These are phyloP conservation scores for Hypanus sabinus DNA, from an alignment of 2,113 vertebrate species.

Conservation along the genomic window DNA sequence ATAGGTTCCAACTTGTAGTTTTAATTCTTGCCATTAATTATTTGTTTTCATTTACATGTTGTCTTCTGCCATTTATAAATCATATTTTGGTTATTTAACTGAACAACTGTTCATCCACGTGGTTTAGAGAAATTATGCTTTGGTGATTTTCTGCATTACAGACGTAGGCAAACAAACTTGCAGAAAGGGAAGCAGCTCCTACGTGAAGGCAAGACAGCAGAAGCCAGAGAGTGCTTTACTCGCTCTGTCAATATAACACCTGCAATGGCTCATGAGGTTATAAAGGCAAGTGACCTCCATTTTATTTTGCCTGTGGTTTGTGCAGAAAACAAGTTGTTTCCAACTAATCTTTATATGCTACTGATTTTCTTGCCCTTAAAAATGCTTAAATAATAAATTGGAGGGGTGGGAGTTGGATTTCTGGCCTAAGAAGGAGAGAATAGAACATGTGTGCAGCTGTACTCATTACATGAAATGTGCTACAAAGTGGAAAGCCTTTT, in stretches of 20 bases:
- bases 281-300: conserved; percentile 64
- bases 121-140: conserved; percentile 10
- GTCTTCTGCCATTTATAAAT: background rate
- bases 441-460: background rate
- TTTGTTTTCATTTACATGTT: background rate
- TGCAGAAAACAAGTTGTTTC: background rate
- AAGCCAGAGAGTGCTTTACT: conserved; percentile 85
- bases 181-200: conserved; percentile 81
- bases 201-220: conserved; percentile 77
- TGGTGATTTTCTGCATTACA: conserved; percentile 48
- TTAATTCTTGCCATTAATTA: background rate
- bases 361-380: background rate
- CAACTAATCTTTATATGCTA: background rate
- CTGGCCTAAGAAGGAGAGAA: background rate
- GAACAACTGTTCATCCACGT: background rate
- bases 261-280: conserved; percentile 82
- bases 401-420: background rate
- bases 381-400: background rate
- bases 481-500: background rate
- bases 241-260: conserved; percentile 82
- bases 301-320: background rate
- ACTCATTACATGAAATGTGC: background rate
- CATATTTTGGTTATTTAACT: background rate
- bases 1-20: background rate
- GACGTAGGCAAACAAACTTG: conserved; percentile 76